phyloP scores from a whole-genome alignment of 2,888 invertebrate genomes.

The Smittia sp. region DNA sequence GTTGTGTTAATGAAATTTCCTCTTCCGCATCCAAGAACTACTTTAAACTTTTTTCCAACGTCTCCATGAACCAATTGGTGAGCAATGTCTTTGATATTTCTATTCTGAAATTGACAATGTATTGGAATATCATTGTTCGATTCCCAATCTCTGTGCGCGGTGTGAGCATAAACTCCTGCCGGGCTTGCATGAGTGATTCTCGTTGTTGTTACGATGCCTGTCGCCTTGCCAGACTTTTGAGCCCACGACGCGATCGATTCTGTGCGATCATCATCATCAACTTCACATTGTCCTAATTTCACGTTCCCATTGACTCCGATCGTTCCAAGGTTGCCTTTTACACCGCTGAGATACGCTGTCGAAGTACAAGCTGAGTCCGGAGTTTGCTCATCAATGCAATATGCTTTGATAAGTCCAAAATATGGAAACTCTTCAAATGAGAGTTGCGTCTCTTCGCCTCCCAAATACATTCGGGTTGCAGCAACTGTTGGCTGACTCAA shows the following conservation, averaged over 20 bases:
- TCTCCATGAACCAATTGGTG: slow-evolving; percentile 64
- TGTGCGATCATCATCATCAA: slow-evolving; percentile 59
- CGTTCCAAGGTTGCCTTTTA: slow-evolving; percentile 67
- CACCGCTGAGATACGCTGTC: slow-evolving; percentile 75
- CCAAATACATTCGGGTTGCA: slow-evolving; percentile 63
- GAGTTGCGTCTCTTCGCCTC: slow-evolving; percentile 63
- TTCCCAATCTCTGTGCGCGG: slow-evolving; percentile 71
- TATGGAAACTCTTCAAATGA: slow-evolving; percentile 64
- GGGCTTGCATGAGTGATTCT: slow-evolving; percentile 79
- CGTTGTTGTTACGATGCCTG: slow-evolving; percentile 67
- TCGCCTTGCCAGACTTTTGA: slow-evolving; percentile 56
- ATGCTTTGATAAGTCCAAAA: slow-evolving; percentile 50
- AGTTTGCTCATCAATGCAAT: slow-evolving; percentile 74
- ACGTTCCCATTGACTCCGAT: slow-evolving; percentile 70
- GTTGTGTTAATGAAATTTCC: slow-evolving; percentile 61
- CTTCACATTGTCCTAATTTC: slow-evolving; percentile 62
- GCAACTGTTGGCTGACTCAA: slow-evolving; percentile 67
- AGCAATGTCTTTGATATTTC: slow-evolving; percentile 68
- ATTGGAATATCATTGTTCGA: slow-evolving; percentile 61
- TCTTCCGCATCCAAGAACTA: slow-evolving; percentile 76
- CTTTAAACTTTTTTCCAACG: slow-evolving; percentile 68
- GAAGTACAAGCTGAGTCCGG: slow-evolving; percentile 83
- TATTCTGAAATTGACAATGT: slow-evolving; percentile 71
- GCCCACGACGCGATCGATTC: slow-evolving; percentile 69
- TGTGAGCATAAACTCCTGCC: slow-evolving; percentile 61